These are phyloP conservation scores for Drosophila busckii DNA, from an alignment of 1,140 invertebrate species.

Conservation along the genomic window DNA sequence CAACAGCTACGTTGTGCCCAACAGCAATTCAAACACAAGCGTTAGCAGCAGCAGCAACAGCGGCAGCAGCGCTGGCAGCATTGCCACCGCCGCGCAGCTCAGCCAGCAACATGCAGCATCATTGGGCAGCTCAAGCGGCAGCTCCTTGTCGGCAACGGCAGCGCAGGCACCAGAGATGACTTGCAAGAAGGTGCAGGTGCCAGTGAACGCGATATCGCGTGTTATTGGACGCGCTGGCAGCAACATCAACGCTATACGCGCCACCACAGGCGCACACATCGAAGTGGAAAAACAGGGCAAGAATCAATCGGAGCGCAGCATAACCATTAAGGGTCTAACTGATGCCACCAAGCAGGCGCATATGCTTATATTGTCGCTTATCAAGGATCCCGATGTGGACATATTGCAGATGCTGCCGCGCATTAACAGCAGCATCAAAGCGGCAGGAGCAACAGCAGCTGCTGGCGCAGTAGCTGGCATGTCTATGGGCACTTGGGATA, in stretches of 20 bases:
- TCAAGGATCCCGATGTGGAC: conserved; percentile 96
- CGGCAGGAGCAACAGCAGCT: conserved; percentile 49
- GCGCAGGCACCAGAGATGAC: conserved; percentile 59
- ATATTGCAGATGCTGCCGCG: conserved; percentile 90
- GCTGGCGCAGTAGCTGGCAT: conserved; percentile 61
- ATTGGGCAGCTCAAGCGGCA: conserved; percentile 30
- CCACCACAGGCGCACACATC: conserved; percentile 96
- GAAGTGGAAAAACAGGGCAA: conserved; percentile 98
- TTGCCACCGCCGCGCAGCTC: conserved; percentile 18
- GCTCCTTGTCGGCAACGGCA: conserved; percentile 20
- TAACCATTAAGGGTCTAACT: conserved; percentile 95
- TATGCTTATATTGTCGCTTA: conserved; percentile 89
- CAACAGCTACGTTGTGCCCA: conserved; percentile 16
- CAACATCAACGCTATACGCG: conserved; percentile 97
- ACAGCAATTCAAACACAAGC: conserved; percentile 21
- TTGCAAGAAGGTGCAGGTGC: conserved; percentile 92
- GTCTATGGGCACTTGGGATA: conserved; percentile 73
- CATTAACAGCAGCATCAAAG: conserved; percentile 80
- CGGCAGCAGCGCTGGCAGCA: not conserved
- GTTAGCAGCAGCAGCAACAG: conserved; percentile 15
- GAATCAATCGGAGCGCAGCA: conserved; percentile 94
- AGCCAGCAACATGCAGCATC: conserved; percentile 32
- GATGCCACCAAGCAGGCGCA: conserved; percentile 95
- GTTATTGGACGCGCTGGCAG: conserved; percentile 97
- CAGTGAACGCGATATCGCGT: conserved; percentile 94